Base-by-base conservation (phyloP, 2,113 vertebrate genomes). In the Elachura formosa region DNA sequence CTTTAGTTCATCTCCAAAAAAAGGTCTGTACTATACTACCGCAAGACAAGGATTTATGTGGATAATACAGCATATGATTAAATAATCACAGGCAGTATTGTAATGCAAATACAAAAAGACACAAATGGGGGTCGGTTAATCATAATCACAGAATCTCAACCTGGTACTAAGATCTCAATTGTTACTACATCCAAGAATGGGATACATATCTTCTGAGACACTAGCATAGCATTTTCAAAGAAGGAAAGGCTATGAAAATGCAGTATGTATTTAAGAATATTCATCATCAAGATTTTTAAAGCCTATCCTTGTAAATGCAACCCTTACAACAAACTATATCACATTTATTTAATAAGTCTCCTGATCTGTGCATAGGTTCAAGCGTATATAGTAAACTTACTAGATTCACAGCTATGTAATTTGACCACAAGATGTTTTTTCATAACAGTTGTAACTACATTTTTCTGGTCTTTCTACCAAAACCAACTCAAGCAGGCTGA, bases 81-180 rank as follows among this genome's bases (percentile, higher is more conserved):
- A 91, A 93, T 84, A 94, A 96, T 91, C 95, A 94, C 40, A 46
- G 64, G 33, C 55, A 64, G n/a, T 55, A 95, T 75, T 95, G 52
- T 93, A 64, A 89, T 91, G 78, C 41, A 91, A 82, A 94, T 83
- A 58, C 13, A 87, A 45, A 84, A 56, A 79, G 48, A 55, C 20
- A 54, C 11, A 66, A 76, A 75, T 41, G 25, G 14, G 4, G 6
- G 4, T 12, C 31, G 12, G 46, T 77, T 94, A 74, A 86, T 77
- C 26, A 45, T n/a, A 69, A 89, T 86, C 38, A 87, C 12, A 69
- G 40, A 87, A 67, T 72, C 71, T 94, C 83, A 77, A 29, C 15
- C 14, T 69, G 36, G 18, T 76, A 24, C 24, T 61, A 61, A 78
- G 34, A 48, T 52, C 45, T 51, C 68, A 62, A 9, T 75, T 89